These are phyloP conservation scores for Diceros bicornis DNA, from an alignment of 2,797 vertebrate species.

Conservation along the genomic window DNA sequence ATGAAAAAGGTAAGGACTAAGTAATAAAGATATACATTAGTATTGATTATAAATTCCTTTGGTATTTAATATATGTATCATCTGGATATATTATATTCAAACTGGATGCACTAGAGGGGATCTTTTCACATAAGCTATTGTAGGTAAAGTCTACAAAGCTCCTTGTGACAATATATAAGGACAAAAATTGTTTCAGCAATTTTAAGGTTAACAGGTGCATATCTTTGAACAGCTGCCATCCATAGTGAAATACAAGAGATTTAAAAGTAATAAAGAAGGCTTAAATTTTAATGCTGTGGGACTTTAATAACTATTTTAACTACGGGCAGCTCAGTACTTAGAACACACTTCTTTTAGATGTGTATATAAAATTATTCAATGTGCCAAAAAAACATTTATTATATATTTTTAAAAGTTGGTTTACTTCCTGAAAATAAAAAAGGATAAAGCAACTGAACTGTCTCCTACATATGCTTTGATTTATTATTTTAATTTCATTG, in stretches of 20 bases:
- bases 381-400: constrained; percentile 85
- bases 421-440: constrained; percentile 86
- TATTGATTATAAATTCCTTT: constrained; percentile 65
- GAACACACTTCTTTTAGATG: constrained; percentile 88
- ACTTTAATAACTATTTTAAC: constrained; percentile 91
- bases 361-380: constrained; percentile 87
- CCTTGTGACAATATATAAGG: constrained; percentile 57
- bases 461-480: constrained; percentile 29
- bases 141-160: constrained; percentile 25
- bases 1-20: constrained; percentile 33
- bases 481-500: not conserved
- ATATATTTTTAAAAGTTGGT: constrained; percentile 86
- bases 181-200: constrained; percentile 86
- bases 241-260: constrained; percentile 90
- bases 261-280: constrained; percentile 91
- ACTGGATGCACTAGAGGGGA: not conserved
- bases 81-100: constrained; percentile 28
- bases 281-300: constrained; percentile 92
- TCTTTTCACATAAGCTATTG: constrained; percentile 21
- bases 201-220: constrained; percentile 88
- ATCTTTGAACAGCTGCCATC: constrained; percentile 90
- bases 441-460: constrained; percentile 67
- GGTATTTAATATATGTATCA: not conserved
- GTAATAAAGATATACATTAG: constrained; percentile 52
- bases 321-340: constrained; percentile 89